Base-by-base conservation (phyloP, 2,797 vertebrate species). In the Scolopax rusticola region DNA sequence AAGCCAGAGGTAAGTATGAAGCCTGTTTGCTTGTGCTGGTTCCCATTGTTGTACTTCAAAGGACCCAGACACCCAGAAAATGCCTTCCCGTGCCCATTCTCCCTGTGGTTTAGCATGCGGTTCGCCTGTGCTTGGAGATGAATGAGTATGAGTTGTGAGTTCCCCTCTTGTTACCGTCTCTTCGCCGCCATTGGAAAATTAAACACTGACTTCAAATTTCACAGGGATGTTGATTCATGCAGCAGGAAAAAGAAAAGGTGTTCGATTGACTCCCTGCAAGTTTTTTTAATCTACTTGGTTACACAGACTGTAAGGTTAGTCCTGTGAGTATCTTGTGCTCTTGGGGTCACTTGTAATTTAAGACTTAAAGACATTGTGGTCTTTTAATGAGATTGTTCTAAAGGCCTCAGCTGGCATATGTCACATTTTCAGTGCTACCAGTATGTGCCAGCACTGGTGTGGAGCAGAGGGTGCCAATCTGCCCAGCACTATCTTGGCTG, bases 1-100 rank as follows among this genome's bases (percentile, higher is more conserved):
- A 94, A 87, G 88, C 90, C 85, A 70, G 94, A 88, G 97, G 97
- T 98, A 95, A 97, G 97, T 98, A 82, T 65, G 48, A 56, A 94
- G 87, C 95, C 96, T 87, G 27, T 96, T 96, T 85, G 87, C 97
- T 89, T 96, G 79, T 96, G 95, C 90, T 94, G 53, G 57, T 84
- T 80, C 88, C 89, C 83, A 12, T 74, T 53, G 1, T 57, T 75
- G 81, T 73, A 80, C 86, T 24, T 25, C 80, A 59, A 33, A 94
- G 90, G 95, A 95, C 60, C 84, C 90, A 0, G 9, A 45, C 30
- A 9, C 63, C 53, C 78, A 86, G 92, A 56, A 80, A 87, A 54
- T 59, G 87, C 74, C 63, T 64, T 95, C 76, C 90, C 53, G 1
- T 83, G 76, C 89, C 91, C 48, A 36, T 92, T 78, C 95, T 97